These are phyloP conservation scores for Drosophila erecta DNA, from an alignment of 1,140 invertebrate species.

Conservation along the genomic window DNA sequence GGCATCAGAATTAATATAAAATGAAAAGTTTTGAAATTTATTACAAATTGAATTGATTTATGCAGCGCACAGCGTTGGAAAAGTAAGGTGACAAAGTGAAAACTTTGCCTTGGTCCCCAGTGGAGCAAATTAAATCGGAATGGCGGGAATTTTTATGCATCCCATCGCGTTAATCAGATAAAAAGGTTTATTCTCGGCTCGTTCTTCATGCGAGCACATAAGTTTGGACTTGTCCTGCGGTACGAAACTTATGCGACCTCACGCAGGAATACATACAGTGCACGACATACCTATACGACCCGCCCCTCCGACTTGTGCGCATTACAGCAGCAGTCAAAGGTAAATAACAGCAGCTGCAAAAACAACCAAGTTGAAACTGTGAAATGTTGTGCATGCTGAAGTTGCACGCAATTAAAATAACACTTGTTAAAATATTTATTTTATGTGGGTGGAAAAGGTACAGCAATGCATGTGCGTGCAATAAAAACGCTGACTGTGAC, in stretches of 20 bases:
- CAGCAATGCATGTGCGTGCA: background rate
- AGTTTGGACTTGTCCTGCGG: constrained; percentile 23
- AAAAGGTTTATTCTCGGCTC: constrained; percentile 45
- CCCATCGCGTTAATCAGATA: constrained; percentile 73
- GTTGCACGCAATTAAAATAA: constrained; percentile 80
- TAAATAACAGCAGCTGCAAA: constrained; percentile 53
- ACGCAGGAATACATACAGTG: constrained; percentile 31
- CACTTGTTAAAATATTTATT: constrained; percentile 81
- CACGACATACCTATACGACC: constrained; percentile 3
- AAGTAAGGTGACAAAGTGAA: constrained; percentile 77
- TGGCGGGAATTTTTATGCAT: constrained; percentile 37
- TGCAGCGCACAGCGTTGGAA: constrained; percentile 43
- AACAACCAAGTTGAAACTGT: constrained; percentile 23
- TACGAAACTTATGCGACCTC: constrained; percentile 55
- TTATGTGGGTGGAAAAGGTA: constrained; percentile 52
- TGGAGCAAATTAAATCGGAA: constrained; percentile 70
- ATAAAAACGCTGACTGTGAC: constrained; percentile 41
- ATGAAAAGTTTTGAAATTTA: constrained; percentile 83
- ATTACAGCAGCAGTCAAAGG: constrained; percentile 43
- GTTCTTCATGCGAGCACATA: constrained; percentile 14
- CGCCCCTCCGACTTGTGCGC: constrained; percentile 4
- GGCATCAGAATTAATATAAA: constrained; percentile 82
- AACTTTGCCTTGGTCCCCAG: constrained; percentile 45
- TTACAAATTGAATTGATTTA: constrained; percentile 83
- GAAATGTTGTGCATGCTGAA: constrained; percentile 53